Conservation (phyloP, 2,888 invertebrate species). For the Heliconius charithonia region DNA sequence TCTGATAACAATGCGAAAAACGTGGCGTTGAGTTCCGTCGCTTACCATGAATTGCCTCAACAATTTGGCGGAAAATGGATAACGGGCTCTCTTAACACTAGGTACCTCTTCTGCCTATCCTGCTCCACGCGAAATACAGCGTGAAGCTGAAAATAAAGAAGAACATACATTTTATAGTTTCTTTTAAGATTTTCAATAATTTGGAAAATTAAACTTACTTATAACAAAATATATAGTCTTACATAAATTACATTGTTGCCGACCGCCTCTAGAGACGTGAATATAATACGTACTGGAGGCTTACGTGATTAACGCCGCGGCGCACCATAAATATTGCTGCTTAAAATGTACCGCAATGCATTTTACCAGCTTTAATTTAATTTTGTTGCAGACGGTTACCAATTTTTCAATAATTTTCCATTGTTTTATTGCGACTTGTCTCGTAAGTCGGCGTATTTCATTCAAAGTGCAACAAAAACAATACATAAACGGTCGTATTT, state of each 20-base stretch:
- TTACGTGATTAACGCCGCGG: conserved; percentile 36
- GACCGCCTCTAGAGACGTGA: conserved; percentile 40
- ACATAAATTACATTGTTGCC: conserved; percentile 31
- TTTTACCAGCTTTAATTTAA: conserved; percentile 11
- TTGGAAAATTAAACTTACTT: neutral
- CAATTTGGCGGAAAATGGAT: no score
- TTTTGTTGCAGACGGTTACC: neutral
- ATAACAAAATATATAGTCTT: neutral
- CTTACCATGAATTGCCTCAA: neutral
- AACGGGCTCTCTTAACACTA: no score
- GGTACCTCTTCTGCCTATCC: no score
- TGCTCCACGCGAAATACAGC: neutral
- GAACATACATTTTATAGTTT: neutral
- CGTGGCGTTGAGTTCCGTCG: no score
- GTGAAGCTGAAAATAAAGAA: neutral
- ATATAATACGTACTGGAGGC: conserved; percentile 44
- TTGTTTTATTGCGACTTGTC: neutral
- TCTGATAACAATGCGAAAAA: no score
- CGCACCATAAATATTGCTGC: conserved; percentile 43
- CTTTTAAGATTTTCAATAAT: neutral
- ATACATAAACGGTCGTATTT: no score
- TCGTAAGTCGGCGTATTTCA: no score
- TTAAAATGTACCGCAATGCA: conserved; percentile 29
- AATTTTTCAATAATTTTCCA: conserved; percentile 2
- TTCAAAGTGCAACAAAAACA: no score